A percentile compares a stretch with the other conserved stretches of the same genome.
These are phyloP conservation scores for Aythya baeri DNA, from an alignment of 2,113 vertebrate genomes.

Conservation along the genomic window DNA sequence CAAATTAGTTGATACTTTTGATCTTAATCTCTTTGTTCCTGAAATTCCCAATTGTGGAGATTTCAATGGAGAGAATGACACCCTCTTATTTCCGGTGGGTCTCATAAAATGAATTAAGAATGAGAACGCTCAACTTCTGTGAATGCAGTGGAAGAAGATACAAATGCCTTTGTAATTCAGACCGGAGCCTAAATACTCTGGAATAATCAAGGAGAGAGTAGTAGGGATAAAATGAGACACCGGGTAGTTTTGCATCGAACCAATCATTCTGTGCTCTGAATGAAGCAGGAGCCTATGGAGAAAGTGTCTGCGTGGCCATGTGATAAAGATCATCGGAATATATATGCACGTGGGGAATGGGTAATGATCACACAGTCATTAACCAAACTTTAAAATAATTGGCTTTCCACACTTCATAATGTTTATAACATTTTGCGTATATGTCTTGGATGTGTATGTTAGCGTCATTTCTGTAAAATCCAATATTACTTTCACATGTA, in stretches of 20 bases:
- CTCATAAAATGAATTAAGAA: not conserved
- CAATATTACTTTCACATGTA: not conserved
- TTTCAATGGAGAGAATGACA: not conserved
- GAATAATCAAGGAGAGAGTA: not conserved
- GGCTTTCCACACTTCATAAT: not conserved
- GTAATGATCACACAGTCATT: not conserved
- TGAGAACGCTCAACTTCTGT: not conserved
- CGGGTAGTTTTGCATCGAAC: not conserved
- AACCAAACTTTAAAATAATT: not conserved
- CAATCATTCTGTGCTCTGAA: not conserved
- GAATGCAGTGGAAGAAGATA: not conserved
- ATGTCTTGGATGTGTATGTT: not conserved
- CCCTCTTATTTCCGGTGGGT: not conserved
- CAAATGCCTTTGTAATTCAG: not conserved
- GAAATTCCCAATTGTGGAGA: not conserved
- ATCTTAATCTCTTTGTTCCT: not conserved
- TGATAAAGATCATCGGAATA: not conserved
- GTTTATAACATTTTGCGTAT: not conserved
- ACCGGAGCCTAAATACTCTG: not conserved
- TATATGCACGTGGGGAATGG: not conserved
- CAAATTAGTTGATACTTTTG: not conserved
- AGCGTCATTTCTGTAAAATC: not conserved
- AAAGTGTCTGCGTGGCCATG: not conserved
- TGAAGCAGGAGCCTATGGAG: not conserved
- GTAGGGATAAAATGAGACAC: not conserved